These are phyloP conservation scores for Drosophila yakuba DNA, from an alignment of 1,140 invertebrate species.

Conservation along the genomic window DNA sequence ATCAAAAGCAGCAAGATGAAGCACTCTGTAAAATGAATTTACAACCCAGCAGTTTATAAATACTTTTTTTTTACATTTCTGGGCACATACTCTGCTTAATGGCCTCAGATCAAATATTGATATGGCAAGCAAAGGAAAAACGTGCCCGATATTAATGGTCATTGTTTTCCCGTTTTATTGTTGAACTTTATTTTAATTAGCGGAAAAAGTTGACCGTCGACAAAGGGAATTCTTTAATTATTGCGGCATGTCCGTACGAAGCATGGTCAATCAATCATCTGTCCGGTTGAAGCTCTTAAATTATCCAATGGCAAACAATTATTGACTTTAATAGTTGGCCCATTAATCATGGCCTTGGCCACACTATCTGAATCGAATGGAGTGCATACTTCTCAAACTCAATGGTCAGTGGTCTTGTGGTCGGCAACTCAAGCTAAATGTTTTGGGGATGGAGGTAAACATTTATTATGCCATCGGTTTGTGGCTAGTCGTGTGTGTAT, in stretches of 20 bases:
- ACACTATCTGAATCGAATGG: conserved; percentile 8
- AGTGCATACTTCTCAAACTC: conserved; percentile 14
- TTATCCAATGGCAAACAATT: conserved; percentile 40
- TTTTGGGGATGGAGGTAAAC: background rate
- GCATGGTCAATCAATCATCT: conserved; percentile 40
- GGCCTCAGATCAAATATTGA: conserved; percentile 63
- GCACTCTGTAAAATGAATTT: background rate
- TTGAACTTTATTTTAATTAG: conserved; percentile 58
- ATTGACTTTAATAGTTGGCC: conserved; percentile 51
- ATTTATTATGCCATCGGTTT: conserved; percentile 33
- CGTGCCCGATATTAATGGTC: conserved; percentile 35
- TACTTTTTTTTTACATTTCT: background rate
- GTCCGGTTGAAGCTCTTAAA: conserved; percentile 38
- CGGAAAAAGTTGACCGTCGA: conserved; percentile 13
- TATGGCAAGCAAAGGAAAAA: conserved; percentile 57
- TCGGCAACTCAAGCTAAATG: conserved; percentile 5
- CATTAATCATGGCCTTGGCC: conserved; percentile 43
- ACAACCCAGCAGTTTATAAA: background rate
- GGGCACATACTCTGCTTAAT: background rate
- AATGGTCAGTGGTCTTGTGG: conserved; percentile 20
- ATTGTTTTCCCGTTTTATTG: conserved; percentile 28
- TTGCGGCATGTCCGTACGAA: conserved; percentile 2
- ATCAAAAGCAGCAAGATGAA: background rate
- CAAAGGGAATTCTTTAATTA: conserved; percentile 4
- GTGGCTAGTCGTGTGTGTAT: conserved; percentile 32